A percentile compares a stretch with the other conserved stretches of the same genome.
These are phyloP conservation scores for Nesogale talazaci DNA, from an alignment of 2,113 vertebrate genomes.

Conservation along the genomic window DNA sequence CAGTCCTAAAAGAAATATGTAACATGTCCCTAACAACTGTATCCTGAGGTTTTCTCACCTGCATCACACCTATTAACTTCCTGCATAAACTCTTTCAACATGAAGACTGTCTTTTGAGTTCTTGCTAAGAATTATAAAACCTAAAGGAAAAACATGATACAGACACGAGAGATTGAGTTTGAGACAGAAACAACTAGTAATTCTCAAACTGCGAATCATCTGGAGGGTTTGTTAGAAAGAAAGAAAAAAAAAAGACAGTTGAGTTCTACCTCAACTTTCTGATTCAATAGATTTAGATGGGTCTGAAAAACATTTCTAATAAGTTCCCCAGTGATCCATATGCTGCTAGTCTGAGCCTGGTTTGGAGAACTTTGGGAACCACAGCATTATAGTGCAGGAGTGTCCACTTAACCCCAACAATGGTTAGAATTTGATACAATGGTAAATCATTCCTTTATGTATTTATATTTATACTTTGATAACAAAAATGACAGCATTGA, in stretches of 20 bases:
- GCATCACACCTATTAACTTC: no score
- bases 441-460: conserved; percentile 7
- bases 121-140: no score
- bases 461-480: conserved; percentile 29
- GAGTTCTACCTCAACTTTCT: neutral
- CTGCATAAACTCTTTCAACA: no score
- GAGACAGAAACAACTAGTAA: neutral
- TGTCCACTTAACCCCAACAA: neutral
- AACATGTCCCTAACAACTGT: no score
- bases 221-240: neutral
- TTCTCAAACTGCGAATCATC: neutral
- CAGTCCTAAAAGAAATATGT: no score
- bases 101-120: no score
- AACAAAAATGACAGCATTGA: neutral
- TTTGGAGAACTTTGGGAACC: neutral
- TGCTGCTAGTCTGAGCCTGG: neutral
- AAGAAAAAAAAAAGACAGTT: neutral
- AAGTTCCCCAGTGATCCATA: neutral
- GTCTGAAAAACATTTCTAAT: neutral
- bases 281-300: neutral
- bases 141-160: no score
- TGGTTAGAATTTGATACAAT: conserved; percentile 45
- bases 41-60: no score
- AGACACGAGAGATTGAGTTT: no score
- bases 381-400: neutral